Evolutionary conservation across 2,888 invertebrate species (phyloP).

Genomic region (Noctua pronuba): DNA sequence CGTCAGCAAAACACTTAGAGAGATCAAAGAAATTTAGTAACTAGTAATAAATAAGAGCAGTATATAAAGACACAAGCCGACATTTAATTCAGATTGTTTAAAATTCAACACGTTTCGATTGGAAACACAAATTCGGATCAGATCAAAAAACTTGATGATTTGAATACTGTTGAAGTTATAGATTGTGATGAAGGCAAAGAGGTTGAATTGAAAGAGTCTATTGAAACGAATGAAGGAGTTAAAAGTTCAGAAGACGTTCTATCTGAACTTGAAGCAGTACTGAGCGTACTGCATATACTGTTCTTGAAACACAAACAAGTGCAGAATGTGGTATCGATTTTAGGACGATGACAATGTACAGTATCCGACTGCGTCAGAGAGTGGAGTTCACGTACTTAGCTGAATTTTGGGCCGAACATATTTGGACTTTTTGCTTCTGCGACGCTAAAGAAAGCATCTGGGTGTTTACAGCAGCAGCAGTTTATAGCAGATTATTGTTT

Average conservation of each 20-base stretch:
- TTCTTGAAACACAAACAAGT: background rate
- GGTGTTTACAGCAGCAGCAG: too few species aligned
- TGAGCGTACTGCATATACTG: too few species aligned
- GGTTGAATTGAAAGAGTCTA: background rate
- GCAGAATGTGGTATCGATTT: too few species aligned
- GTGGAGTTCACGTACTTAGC: too few species aligned
- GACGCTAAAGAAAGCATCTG: too few species aligned
- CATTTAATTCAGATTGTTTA: constrained; percentile 64
- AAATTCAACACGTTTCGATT: constrained; percentile 59
- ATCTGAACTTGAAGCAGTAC: background rate
- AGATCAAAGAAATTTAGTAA: constrained; percentile 65
- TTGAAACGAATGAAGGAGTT: background rate
- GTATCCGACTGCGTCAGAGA: too few species aligned
- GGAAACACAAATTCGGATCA: constrained; percentile 34
- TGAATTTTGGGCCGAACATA: too few species aligned
- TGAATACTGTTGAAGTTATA: constrained; percentile 40
- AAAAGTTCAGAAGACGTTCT: background rate
- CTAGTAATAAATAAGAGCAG: constrained; percentile 63
- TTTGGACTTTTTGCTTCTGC: background rate
- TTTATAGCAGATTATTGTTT: too few species aligned
- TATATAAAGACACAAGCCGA: constrained; percentile 63
- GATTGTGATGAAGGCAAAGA: constrained; percentile 9
- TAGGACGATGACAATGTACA: too few species aligned
- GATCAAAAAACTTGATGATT: constrained; percentile 62
- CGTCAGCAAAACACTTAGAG: constrained; percentile 51